These are phyloP conservation scores for Ranitomeya imitator DNA, from an alignment of 2,113 vertebrate species.

Conservation along the genomic window DNA sequence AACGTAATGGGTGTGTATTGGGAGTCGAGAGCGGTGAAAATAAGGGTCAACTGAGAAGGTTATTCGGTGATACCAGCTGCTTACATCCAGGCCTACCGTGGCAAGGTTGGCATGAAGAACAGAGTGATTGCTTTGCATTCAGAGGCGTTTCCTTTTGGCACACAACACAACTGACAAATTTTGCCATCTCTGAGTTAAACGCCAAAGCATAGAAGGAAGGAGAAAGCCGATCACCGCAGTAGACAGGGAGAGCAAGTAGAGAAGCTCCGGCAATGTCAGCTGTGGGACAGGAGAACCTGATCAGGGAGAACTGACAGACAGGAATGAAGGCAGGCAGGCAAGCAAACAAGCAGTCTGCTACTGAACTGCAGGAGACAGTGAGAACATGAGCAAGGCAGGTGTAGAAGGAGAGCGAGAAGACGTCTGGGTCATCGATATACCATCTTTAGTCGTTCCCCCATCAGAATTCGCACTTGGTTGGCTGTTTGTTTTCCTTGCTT, in stretches of 20 bases:
- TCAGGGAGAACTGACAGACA: background rate
- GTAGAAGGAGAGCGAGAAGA: background rate
- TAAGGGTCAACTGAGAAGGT: background rate
- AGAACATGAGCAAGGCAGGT: background rate
- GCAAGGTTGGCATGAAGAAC: background rate
- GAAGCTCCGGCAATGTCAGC: constrained; percentile 2
- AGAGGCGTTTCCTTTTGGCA: constrained; percentile 11
- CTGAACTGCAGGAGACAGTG: background rate
- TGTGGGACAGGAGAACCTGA: background rate
- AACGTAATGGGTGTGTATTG: background rate
- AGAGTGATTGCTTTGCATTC: background rate
- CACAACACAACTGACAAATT: background rate
- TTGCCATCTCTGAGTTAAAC: background rate
- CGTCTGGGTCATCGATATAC: background rate
- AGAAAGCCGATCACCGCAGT: background rate
- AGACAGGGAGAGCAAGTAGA: background rate
- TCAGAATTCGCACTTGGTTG: background rate
- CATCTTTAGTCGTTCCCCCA: too few relatives aligned
- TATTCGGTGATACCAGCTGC: background rate
- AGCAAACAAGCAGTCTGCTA: background rate
- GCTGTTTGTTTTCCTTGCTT: background rate
- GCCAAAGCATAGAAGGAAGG: background rate
- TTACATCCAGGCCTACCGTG: background rate
- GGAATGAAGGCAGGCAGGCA: background rate
- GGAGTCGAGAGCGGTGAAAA: background rate